These are phyloP conservation scores for Orthosia cruda DNA, from an alignment of 2,888 invertebrate genomes.

Conservation along the genomic window DNA sequence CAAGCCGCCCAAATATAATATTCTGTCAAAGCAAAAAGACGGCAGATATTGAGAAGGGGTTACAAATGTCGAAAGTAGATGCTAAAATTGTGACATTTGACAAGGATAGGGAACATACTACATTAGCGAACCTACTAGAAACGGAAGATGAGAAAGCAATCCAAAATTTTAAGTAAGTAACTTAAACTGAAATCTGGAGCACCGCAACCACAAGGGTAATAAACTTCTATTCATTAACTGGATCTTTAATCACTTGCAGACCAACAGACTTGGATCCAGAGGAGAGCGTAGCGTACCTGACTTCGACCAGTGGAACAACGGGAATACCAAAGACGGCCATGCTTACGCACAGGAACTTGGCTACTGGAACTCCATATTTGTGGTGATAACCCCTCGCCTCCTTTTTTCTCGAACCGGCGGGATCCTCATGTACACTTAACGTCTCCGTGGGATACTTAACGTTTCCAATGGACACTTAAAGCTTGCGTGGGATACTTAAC, in stretches of 20 bases:
- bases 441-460: no score
- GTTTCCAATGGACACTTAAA: no score
- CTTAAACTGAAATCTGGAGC: no score
- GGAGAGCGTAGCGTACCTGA: conserved; percentile 76
- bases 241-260: conserved; percentile 67
- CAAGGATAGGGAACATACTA: neutral
- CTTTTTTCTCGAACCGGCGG: no score
- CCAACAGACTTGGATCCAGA: conserved; percentile 80
- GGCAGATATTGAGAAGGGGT: conserved; percentile 34
- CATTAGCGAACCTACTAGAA: conserved; percentile 26
- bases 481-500: no score
- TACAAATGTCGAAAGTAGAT: conserved; percentile 3
- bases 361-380: conserved; percentile 72
- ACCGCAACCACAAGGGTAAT: no score
- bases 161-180: conserved; percentile 45
- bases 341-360: conserved; percentile 81
- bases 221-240: neutral
- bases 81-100: conserved; percentile 40
- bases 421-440: no score
- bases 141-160: conserved; percentile 18
- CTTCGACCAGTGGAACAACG: conserved; percentile 85
- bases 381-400: conserved; percentile 70
- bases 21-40: conserved; percentile 45
- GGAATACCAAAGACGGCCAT: conserved; percentile 84
- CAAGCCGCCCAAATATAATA: conserved; percentile 41